Evolutionary conservation across 2,113 vertebrate species (phyloP), one percentile per base, ranked within the genome.

Genomic region (Pseudorhombus dupliciocellatus): DNA sequence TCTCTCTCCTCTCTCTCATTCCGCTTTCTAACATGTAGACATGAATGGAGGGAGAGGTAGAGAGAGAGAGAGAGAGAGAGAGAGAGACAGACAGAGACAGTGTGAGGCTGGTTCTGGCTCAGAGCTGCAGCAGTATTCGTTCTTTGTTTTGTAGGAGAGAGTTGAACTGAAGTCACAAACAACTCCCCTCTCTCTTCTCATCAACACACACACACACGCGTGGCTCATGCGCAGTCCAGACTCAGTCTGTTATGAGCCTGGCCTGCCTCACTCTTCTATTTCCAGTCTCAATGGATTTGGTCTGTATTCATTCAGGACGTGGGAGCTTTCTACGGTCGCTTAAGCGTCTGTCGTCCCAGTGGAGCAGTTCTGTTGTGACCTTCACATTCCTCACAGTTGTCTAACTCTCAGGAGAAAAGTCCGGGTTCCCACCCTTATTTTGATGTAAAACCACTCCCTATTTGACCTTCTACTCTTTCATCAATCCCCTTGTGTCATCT

Each of bases 121-220:
- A 53, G 86, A 24, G 73, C 34, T 73, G 65, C 68, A 83, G 83
- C 69, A 4, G 80, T 76, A 81, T 78, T 87, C 59, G 59, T 66
- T 73, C 85, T 83, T 88, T 91, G 85, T 91, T 85, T 78, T 73
- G 67, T 26, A 72, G 74, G 53, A 55, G 46, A 83, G 71, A 85
- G 76, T 84, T 85, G 71, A 84, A 70, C 69, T 76, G 59, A 73
- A 91, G 80, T 87, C 84, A 85, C 86, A 88, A 88, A 90, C 86
- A 87, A 64, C 59, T 70, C 59, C 40, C 52, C 37, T 78, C 60
- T 78, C 73, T 76, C 58, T 64, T 56, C 57, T 63, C 78, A 79
- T 77, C 74, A 77, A 79, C 24, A 26, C 12, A 14, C 51, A 46
- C 53, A 61, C 58, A 53, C 44, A 40, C 11, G 42, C 37, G 15